Evolutionary conservation across 35 echinoderm and acorn worm genomes (phyloP).

Genomic region (Ophiothrix spiculata): DNA sequence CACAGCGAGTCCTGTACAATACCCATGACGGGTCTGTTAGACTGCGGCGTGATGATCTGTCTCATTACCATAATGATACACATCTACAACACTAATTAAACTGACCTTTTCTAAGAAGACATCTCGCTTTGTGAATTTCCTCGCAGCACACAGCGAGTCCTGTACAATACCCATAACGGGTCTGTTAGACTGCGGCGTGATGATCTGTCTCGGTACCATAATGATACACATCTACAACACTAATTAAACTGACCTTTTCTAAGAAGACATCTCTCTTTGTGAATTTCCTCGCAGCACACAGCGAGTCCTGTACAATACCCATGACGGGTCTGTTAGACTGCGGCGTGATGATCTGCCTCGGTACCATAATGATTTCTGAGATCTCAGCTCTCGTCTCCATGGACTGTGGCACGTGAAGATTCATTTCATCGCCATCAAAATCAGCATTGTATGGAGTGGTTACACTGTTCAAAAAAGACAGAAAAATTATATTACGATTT

Average conservation of each 20-base stretch:
- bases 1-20: constrained; percentile 94
- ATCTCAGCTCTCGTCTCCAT: constrained; percentile 90
- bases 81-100: too few species aligned
- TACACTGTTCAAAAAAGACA: constrained; percentile 56
- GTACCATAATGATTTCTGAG: constrained; percentile 97
- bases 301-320: constrained; percentile 99
- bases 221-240: too few species aligned
- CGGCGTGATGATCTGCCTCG: constrained; percentile 91
- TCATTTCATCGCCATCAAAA: constrained; percentile 99
- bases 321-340: constrained; percentile 99
- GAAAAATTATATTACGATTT: background rate
- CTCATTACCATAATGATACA: constrained; percentile 96
- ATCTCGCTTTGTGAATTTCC: constrained; percentile 97
- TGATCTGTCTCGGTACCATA: constrained; percentile 91
- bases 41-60: constrained; percentile 96
- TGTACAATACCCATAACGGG: constrained; percentile 99
- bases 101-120: constrained; percentile 90
- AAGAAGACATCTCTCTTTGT: constrained; percentile 97
- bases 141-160: constrained; percentile 84
- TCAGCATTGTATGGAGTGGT: constrained; percentile 99
- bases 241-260: constrained; percentile 57
- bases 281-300: constrained; percentile 87
- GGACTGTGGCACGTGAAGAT: constrained; percentile 94
- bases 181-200: constrained; percentile 98
- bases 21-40: constrained; percentile 99